These are phyloP conservation scores for Drosophila neoperkinsi DNA, from an alignment of 2,888 invertebrate species.

Conservation along the genomic window DNA sequence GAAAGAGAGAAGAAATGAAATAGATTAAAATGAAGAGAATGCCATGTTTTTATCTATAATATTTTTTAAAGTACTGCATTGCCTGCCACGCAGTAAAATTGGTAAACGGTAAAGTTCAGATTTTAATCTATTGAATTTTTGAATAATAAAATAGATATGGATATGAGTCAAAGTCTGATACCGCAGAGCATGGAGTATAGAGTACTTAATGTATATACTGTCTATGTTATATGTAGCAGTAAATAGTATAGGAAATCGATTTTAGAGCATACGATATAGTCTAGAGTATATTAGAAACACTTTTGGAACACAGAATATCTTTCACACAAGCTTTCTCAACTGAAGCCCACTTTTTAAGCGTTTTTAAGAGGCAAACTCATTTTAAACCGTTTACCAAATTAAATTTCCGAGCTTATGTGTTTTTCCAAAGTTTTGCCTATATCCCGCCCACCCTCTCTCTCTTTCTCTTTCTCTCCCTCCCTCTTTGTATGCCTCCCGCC, in stretches of 20 bases:
- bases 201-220: too few relatives aligned
- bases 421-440: constrained; percentile 25
- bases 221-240: neutral
- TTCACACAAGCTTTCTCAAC: too few relatives aligned
- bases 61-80: neutral
- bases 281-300: neutral
- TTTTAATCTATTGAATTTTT: neutral
- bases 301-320: neutral
- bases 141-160: neutral
- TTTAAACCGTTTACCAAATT: constrained; percentile 24
- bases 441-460: neutral
- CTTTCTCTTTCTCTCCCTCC: too few relatives aligned
- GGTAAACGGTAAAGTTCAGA: neutral
- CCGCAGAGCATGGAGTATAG: neutral
- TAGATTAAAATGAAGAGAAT: neutral
- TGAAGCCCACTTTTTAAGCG: neutral
- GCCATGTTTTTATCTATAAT: too few relatives aligned
- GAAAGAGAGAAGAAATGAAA: accelerated
- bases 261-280: neutral
- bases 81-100: neutral
- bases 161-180: neutral
- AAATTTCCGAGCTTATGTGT: constrained; percentile 48
- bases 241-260: neutral
- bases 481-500: neutral
- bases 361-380: neutral